Conservation (phyloP, 2,113 vertebrate species). For the Laterallus jamaicensis region DNA sequence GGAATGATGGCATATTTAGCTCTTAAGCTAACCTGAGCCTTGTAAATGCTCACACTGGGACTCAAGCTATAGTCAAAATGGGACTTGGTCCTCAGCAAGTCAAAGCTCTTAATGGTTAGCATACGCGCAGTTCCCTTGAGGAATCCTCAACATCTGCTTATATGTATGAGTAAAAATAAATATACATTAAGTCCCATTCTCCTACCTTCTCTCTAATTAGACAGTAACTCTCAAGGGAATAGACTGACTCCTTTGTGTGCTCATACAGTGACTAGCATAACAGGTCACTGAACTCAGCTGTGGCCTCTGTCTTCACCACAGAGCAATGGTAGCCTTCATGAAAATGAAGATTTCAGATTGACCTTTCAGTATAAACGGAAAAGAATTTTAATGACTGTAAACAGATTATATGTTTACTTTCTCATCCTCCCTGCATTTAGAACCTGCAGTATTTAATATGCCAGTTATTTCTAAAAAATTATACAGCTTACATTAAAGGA, state of each 20-base stretch:
- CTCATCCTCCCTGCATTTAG: background rate
- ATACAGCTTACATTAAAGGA: background rate
- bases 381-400: background rate
- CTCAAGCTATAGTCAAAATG: background rate
- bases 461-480: background rate
- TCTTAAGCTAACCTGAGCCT: background rate
- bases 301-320: background rate
- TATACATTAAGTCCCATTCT: background rate
- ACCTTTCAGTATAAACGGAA: background rate
- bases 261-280: background rate
- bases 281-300: background rate
- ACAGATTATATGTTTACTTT: background rate
- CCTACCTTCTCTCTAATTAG: background rate
- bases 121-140: background rate
- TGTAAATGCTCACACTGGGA: background rate
- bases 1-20: background rate
- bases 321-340: rapidly evolving
- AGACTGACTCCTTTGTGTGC: background rate
- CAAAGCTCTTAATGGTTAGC: background rate
- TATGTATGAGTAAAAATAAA: background rate
- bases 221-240: background rate
- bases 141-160: background rate
- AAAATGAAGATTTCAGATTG: background rate
- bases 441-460: background rate
- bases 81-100: background rate